A percentile compares a stretch with the other conserved stretches of the same genome.
phyloP scores from a whole-genome alignment of 2,113 vertebrate species.

The Halichoeres trimaculatus region DNA sequence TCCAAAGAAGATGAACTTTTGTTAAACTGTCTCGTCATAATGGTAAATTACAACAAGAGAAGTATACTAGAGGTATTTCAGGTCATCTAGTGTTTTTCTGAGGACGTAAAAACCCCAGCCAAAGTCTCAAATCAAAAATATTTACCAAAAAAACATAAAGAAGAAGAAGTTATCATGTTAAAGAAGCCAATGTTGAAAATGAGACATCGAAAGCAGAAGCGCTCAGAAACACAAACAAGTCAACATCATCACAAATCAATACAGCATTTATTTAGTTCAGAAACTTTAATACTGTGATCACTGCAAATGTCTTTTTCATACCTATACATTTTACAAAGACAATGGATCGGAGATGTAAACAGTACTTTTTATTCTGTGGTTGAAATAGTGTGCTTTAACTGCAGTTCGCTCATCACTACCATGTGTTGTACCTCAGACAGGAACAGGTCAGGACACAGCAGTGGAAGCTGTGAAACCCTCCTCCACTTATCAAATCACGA shows the following conservation, averaged over 20 bases:
- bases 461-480: constrained; percentile 2
- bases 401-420: constrained; percentile 37
- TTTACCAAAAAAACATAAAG: background rate
- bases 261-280: constrained; percentile 82
- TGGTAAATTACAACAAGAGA: no score
- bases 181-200: background rate
- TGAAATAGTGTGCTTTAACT: constrained; percentile 64
- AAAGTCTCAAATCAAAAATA: background rate
- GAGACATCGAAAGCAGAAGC: background rate
- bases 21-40: no score
- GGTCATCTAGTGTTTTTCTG: no score
- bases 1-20: no score
- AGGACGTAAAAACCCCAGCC: background rate
- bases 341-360: constrained; percentile 82
- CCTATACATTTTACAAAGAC: constrained; percentile 84
- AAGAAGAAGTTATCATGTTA: background rate
- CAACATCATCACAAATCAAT: constrained; percentile 43
- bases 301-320: constrained; percentile 81
- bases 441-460: background rate
- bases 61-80: no score
- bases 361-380: constrained; percentile 59
- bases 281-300: constrained; percentile 85
- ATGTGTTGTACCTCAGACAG: constrained; percentile 23
- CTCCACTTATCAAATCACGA: constrained; percentile 27
- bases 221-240: constrained; percentile 26